A percentile compares a stretch with the other conserved stretches of the same genome.
These are phyloP conservation scores for Cylindroiulus punctatus DNA, from an alignment of 2,888 invertebrate species.

Conservation along the genomic window DNA sequence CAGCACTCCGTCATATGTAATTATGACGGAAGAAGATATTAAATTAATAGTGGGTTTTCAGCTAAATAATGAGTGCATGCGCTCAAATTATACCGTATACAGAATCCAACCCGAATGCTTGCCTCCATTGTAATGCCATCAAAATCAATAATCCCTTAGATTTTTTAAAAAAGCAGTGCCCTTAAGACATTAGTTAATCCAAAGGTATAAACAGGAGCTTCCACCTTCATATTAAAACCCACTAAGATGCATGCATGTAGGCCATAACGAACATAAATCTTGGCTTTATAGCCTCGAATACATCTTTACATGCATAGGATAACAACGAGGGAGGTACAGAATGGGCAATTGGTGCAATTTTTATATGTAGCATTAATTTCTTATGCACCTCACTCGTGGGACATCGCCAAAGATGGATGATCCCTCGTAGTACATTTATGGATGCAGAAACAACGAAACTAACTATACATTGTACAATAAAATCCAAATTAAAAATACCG, in stretches of 20 bases:
- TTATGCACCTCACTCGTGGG: background rate
- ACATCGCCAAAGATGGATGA: background rate
- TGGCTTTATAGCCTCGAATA: background rate
- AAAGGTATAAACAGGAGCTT: background rate
- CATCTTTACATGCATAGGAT: background rate
- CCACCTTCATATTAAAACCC: conserved; percentile 32
- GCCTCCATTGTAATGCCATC: conserved; percentile 9
- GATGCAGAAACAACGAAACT: background rate
- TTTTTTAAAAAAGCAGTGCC: background rate
- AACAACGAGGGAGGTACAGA: conserved; percentile 6
- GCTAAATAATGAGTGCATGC: background rate
- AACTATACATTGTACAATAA: no score
- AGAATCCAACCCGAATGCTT: background rate
- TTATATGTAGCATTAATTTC: background rate
- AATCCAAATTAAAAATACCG: background rate
- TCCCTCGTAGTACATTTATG: background rate
- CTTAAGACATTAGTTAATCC: background rate
- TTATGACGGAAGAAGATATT: conserved; percentile 47
- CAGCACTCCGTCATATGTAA: background rate
- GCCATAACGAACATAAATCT: conserved; percentile 30
- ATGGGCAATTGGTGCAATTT: background rate
- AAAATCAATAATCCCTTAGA: background rate
- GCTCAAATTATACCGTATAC: conserved; percentile 15
- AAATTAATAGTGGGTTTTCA: conserved; percentile 14
- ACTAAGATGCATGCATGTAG: conserved; percentile 25